Evolutionary conservation across 2,888 invertebrate species (phyloP), one percentile per base, ranked within the genome.

Genomic region (Blomia tropicalis): DNA sequence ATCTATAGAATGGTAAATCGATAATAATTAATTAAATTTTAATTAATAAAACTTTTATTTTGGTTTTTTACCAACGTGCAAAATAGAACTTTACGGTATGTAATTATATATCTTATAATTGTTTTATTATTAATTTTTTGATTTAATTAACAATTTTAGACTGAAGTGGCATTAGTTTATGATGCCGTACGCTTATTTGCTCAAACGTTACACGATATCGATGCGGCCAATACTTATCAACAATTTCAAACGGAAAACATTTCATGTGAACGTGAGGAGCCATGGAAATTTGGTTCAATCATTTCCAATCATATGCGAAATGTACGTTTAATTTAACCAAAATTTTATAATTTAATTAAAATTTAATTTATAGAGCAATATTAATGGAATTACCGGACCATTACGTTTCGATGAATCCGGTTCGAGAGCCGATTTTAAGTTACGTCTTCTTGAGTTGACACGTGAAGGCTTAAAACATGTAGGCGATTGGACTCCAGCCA

Each of bases 391-490:
- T 65, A 90, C 89, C 2, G 91, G 91, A 60, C 87, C 87, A 73
- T 85, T 91, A 70, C 83, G 86, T 63, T 91, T 92, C 75, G 87
- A 86, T 72, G 87, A 90, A 70, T 87, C 87, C 71, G 90, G 91
- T 14, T 81, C 86, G 70, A 79, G 91, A 25, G 66, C 67, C 7
- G 67, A 68, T 58, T 66, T 69, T 41, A 67, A 64, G n/a, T 60
- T 69, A 22, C 64, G 64, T 41, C 59, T 69, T 19, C 58, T 65
- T 22, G 68, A 69, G 53, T 60, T 68, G 71, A 81, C 85, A 70
- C 83, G 85, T 69, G 86, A 36, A 36, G 36, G 91, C 22, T 76
- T 91, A 64, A 89, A 89, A 72, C 89, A 68, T 63, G 69, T 68
- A 59, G 89, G 87, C 27, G 85, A 87, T 71, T 90, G 89, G 89